Conservation (phyloP, 2,888 invertebrate genomes). For the Tanypteryx hageni region DNA sequence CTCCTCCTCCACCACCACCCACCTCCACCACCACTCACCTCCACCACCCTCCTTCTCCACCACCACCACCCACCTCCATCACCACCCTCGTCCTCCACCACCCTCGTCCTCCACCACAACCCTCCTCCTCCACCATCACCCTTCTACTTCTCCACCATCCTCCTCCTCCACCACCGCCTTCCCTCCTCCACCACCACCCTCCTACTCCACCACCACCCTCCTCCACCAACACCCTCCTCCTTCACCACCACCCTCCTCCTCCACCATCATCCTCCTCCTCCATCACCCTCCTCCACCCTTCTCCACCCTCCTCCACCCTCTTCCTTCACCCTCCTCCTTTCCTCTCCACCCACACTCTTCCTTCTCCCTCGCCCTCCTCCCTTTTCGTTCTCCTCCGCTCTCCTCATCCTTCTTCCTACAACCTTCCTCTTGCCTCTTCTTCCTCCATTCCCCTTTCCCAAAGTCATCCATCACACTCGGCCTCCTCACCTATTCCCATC, state of each 20-base stretch:
- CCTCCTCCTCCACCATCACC: not conserved
- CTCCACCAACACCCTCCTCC: not conserved
- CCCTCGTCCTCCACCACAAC: not conserved
- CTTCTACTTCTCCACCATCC: not conserved
- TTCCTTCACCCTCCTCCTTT: not conserved
- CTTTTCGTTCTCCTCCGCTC: not conserved
- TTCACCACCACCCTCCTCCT: not conserved
- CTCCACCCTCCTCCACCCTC: not conserved
- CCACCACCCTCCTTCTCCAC: not conserved
- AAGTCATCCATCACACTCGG: not conserved
- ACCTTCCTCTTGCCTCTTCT: too few species aligned
- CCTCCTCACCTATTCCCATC: not conserved
- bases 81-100: not conserved
- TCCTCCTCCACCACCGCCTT: not conserved
- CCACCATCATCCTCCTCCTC: not conserved
- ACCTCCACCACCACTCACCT: not conserved
- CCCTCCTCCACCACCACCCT: not conserved
- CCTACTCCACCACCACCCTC: not conserved
- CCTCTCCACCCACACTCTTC: not conserved
- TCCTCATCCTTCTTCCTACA: not conserved
- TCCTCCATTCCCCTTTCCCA: not conserved
- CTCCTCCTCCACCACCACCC: not conserved
- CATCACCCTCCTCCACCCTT: not conserved
- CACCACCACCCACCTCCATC: not conserved
- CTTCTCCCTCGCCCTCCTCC: not conserved